Base-by-base conservation (phyloP, 2,888 invertebrate genomes). In the Flexamia atlantica region DNA sequence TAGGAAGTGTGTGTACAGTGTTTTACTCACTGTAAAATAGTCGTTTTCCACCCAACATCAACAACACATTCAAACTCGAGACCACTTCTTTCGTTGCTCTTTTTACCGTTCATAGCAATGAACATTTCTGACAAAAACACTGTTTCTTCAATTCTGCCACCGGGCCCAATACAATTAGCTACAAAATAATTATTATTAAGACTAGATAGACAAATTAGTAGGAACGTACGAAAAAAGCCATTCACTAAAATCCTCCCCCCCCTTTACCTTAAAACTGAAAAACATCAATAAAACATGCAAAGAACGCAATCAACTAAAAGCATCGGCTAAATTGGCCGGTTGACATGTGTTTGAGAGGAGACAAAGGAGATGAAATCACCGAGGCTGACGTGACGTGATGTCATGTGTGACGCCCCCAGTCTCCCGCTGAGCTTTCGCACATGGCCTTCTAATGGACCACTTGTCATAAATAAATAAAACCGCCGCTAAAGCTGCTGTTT, bases 391-490 rank as follows among this genome's bases (percentile, higher is more conserved):
- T 53, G 79, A 79, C 79, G 36, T 57, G 79, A 79, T 57, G 79
- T 79, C 79, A 79, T 36, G 79, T 79, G 76, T 5, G 23, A 5
- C 64, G 3, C 57, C 57, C 4, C 50, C 28, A 28, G 50, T 20
- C 30, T 17, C 28, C 46, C 30, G 57, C 79, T 79, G 79, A 79
- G 79, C 53, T 32, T 79, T 79, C 57, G 79, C 79, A 79, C 79
- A 79, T 79, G 79, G 53, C 79, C 79, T 36, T 79, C 79, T 79
- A 79, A 79, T 79, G 79, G 79, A 53, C 79, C 79, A 57, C 79
- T 79, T 79, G 79, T 79, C 79, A 79, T 79, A 79, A 79, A 79
- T 79, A 79, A 79, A 79, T 79, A 79, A 79, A 79, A 79, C 79
- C 57, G 57, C 28, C 32, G n/a, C 32, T n/a, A 12, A 32, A 3